Evolutionary conservation across 2,888 invertebrate genomes (phyloP).

Genomic region (Carpatolechia fugitivella): DNA sequence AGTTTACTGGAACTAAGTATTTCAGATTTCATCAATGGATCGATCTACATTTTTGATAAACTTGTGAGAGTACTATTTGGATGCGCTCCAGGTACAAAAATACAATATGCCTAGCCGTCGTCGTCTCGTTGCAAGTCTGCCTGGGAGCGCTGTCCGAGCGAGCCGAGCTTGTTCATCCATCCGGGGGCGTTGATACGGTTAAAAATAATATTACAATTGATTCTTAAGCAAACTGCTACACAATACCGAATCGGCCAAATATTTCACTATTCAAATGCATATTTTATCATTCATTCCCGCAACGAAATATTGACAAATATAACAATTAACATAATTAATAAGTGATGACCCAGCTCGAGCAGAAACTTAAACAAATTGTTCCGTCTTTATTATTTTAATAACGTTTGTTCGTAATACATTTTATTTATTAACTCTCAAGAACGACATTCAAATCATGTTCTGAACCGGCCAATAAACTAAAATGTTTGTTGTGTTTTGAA

Average conservation of each 20-base stretch:
- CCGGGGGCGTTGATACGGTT: conserved; percentile 21
- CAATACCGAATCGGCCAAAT: too few species aligned
- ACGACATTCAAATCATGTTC: too few species aligned
- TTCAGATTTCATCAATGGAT: conserved; percentile 39
- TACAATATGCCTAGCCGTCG: conserved; percentile 66
- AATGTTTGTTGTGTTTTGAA: too few species aligned
- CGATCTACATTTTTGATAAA: conserved; percentile 51
- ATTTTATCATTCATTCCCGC: too few species aligned
- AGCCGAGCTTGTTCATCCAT: conserved; percentile 34
- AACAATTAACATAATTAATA: too few species aligned
- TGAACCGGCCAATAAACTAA: too few species aligned
- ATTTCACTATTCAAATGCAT: not conserved
- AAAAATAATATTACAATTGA: conserved; percentile 19
- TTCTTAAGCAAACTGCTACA: not conserved
- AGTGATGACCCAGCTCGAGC: too few species aligned
- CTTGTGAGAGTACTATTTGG: conserved; percentile 66
- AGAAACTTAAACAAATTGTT: too few species aligned
- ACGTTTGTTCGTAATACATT: too few species aligned
- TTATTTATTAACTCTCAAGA: too few species aligned
- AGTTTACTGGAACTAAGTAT: conserved; percentile 11
- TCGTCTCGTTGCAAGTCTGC: conserved; percentile 56
- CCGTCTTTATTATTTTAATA: too few species aligned
- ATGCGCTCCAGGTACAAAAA: conserved; percentile 72
- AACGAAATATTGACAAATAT: too few species aligned
- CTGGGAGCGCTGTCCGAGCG: conserved; percentile 41